Evolutionary conservation across 2,888 invertebrate species (phyloP), one percentile per base, ranked within the genome.

Genomic region (Achlya flavicornis): DNA sequence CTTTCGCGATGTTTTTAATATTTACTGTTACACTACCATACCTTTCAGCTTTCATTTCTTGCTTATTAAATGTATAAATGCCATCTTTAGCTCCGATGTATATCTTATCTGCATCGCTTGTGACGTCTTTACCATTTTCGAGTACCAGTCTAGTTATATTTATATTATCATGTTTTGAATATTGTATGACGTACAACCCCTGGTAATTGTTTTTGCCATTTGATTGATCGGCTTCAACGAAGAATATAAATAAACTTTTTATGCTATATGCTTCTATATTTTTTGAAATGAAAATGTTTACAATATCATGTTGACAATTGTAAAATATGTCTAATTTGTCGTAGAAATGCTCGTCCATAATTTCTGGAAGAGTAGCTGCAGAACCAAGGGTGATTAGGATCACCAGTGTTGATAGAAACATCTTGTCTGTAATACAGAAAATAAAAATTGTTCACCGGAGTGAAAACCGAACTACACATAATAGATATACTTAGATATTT

Each of bases 1-100:
- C 53, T 53, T 53, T 53, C 10, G 53, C 53, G 7, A 53, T 53
- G 19, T 53, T 53, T 53, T 19, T 53, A 53, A 53, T 53, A 19
- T 53, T 53, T 4, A 19, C 53, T 19, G 53, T 53, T 10, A 53
- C 53, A 19, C 3, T 53, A 53, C 53, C 53, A 53, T 53, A 53
- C 7, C 10, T 53, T 53, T 53, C 53, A 19, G 19, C 53, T 7
- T 16, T 53, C 7, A 19, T 8, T 53, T 53, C 53, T 53, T 16
- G 10, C 1, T 19, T 3, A 19, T 53, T 19, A 53, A 53, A 53
- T 53, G 10, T 53, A 10, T 53, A 53, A 19, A 53, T 53, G 53
- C 53, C 53, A n/a, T 53, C 53, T 8, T 7, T 19, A 10, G 16
- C 53, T 19, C 53, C 53, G 0, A 53, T 53, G n/a, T 19, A 53